Evolutionary conservation across 2,888 invertebrate species (phyloP).

Genomic region (Nasonovia ribisnigri): DNA sequence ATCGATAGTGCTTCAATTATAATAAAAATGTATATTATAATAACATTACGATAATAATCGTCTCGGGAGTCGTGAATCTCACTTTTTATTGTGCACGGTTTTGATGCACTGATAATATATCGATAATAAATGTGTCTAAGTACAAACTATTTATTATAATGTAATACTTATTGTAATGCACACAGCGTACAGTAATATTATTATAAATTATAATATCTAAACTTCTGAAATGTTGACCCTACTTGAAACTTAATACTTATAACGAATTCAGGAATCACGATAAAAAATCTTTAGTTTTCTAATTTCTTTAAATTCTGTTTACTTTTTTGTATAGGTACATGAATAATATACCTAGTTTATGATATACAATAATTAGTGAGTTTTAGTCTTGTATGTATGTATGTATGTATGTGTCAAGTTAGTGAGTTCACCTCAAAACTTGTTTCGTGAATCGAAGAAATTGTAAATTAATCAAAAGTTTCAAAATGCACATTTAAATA

Average conservation of each 20-base stretch:
- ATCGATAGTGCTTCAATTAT: too few species aligned
- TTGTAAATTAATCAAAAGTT: background rate
- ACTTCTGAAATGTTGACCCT: background rate
- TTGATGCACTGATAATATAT: background rate
- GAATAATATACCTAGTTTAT: background rate
- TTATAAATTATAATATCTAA: background rate
- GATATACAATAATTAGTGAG: background rate
- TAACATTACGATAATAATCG: background rate
- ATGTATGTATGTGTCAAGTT: background rate
- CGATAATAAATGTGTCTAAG: background rate
- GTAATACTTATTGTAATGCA: background rate
- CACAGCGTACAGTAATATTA: background rate
- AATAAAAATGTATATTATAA: background rate
- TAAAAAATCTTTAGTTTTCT: background rate
- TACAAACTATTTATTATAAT: background rate
- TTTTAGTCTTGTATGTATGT: background rate
- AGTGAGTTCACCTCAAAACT: background rate
- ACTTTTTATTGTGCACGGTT: background rate
- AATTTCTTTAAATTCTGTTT: background rate
- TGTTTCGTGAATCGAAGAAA: background rate
- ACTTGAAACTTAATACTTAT: background rate
- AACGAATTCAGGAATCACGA: too few species aligned
- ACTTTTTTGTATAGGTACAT: background rate
- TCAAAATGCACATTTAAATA: slow-evolving; percentile 51
- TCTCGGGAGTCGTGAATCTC: background rate